A percentile compares a stretch with the other conserved stretches of the same genome.
Conservation (phyloP, 1,140 invertebrate genomes). For the Drosophila carrolli region DNA sequence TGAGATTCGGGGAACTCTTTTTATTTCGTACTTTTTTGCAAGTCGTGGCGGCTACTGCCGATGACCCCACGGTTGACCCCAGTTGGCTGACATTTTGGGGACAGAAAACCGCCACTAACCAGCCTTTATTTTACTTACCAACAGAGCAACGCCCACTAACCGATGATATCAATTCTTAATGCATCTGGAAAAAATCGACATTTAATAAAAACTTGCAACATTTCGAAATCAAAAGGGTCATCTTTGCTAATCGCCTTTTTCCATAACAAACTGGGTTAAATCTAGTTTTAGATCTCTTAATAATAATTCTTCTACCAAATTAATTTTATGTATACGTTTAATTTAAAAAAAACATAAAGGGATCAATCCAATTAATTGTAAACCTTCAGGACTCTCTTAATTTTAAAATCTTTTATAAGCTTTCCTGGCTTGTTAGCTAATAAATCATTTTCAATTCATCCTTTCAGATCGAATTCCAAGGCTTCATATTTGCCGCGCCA, state of each 20-base stretch:
- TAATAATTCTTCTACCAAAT: no score
- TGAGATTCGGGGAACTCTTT: conserved; percentile 11
- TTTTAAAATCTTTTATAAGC: no score
- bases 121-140: conserved; percentile 5
- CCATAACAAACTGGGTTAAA: no score
- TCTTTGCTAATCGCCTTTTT: no score
- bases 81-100: conserved; percentile 25
- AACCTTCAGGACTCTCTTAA: no score
- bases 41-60: conserved; percentile 58
- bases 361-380: no score
- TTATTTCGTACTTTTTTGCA: background rate
- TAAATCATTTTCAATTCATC: background rate
- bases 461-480: conserved; percentile 91
- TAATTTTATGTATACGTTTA: no score
- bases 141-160: background rate
- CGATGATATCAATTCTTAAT: background rate
- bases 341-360: no score
- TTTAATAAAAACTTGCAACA: no score
- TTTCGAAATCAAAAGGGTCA: no score
- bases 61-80: conserved; percentile 35
- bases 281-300: no score
- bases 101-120: background rate
- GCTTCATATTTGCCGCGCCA: conserved; percentile 90
- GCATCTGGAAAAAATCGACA: background rate
- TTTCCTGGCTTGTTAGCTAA: no score